Evolutionary conservation across 1,140 invertebrate species (phyloP), one percentile per base, ranked within the genome.

Genomic region (Tetraneura akinire): DNA sequence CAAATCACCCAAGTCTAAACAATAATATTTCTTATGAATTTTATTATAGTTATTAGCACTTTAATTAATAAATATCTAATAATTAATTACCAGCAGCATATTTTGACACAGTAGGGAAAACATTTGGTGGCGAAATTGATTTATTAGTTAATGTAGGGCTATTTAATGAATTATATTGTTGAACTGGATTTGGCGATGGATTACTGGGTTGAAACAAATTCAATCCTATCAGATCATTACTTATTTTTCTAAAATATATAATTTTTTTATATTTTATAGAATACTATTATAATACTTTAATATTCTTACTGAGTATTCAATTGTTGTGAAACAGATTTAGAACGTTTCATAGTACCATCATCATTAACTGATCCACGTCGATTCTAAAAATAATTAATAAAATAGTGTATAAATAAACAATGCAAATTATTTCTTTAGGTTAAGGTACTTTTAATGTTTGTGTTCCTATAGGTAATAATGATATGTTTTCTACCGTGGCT

Each of bases 401-500:
- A 42, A 71, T 32, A 51, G 13, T 71, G n/a, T n/a, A n/a, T n/a
- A n/a, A n/a, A n/a, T 29, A 29, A 9, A 26, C 49, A n/a, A 18
- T 1, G 11, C 29, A 71, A 3, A 51, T 16, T 71, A 11, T n/a
- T 71, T 70, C 4, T 10, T 29, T 26, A 32, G 47, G 26, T 26
- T 78, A n/a, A 62, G 26, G 26, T 78, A 21, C 73, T 76, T 86
- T 86, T 86, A 90, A 89, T 81, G 87, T 85, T 45, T 86, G 84
- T 16, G 87, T 87, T 81, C 90, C 90, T 74, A 91, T 88, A 83
- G 95, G 94, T 70, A 94, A 95, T 32, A 98, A 84, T 47, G 95
- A 94, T 80, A 98, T 89, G 86, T 93, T 95, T 86, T 95, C 95
- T 64, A 97, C 93, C 21, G 96, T 97, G 18, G 94, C 94, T 83